These are phyloP conservation scores for Priocnemis perturbator DNA, from an alignment of 2,888 invertebrate genomes.

Conservation along the genomic window DNA sequence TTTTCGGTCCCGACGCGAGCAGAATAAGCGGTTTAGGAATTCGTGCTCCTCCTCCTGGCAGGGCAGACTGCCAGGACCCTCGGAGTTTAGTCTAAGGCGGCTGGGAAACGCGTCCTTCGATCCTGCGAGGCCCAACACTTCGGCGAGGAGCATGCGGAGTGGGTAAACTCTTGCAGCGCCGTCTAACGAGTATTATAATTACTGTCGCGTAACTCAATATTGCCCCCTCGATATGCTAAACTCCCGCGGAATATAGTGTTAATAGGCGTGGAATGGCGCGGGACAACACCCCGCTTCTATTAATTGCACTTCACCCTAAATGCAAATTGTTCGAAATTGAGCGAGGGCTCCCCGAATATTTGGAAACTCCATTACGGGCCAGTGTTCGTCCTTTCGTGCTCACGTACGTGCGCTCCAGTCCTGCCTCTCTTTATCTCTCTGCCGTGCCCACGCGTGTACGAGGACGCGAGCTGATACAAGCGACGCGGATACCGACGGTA, in stretches of 20 bases:
- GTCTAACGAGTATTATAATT: slow-evolving; percentile 75
- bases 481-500: slow-evolving; percentile 17
- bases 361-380: slow-evolving; percentile 74
- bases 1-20: not conserved
- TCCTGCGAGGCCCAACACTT: slow-evolving; percentile 52
- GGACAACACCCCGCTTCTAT: slow-evolving; percentile 73
- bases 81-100: slow-evolving; percentile 27
- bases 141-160: slow-evolving; percentile 43
- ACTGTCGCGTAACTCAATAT: slow-evolving; percentile 73
- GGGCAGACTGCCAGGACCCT: slow-evolving; percentile 44
- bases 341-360: slow-evolving; percentile 75
- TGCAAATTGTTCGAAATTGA: slow-evolving; percentile 75
- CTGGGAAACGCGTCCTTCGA: slow-evolving; percentile 51
- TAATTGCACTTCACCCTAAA: slow-evolving; percentile 75
- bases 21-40: slow-evolving; percentile 7
- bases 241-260: slow-evolving; percentile 73
- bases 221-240: slow-evolving; percentile 68
- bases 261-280: slow-evolving; percentile 73
- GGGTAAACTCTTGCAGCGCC: slow-evolving; percentile 63
- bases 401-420: slow-evolving; percentile 7
- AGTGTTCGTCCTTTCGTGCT: slow-evolving; percentile 69
- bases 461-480: slow-evolving; percentile 8
- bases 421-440: not conserved
- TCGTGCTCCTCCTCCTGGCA: slow-evolving; percentile 7
- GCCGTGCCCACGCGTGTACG: not conserved